Evolutionary conservation across 2,113 vertebrate genomes (phyloP).

Genomic region (Ptyas mucosa): DNA sequence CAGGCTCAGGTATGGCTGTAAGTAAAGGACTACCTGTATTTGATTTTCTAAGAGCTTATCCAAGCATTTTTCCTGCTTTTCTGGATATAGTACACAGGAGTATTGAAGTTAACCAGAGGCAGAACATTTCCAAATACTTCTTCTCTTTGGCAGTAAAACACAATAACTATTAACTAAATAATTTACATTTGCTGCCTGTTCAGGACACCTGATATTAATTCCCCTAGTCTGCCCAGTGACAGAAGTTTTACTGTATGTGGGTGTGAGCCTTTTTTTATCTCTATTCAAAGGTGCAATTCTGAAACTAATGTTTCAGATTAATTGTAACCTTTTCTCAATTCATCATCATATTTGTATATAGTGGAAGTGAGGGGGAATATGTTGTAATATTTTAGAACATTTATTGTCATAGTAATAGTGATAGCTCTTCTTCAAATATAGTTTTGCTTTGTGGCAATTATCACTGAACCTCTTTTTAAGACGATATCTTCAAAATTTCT

Average conservation of each 20-base stretch:
- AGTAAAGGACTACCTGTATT: not conserved
- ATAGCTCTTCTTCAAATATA: not conserved
- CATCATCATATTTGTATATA: not conserved
- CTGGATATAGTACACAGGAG: not conserved
- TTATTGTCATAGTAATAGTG: not conserved
- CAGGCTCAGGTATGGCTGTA: not conserved
- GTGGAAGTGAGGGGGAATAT: not conserved
- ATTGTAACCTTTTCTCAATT: not conserved
- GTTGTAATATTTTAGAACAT: not conserved
- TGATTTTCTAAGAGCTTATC: not conserved
- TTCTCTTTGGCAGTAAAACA: not conserved
- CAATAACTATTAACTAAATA: not conserved
- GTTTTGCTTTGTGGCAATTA: not conserved
- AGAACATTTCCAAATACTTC: not conserved
- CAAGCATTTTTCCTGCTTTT: not conserved
- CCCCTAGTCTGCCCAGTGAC: not conserved
- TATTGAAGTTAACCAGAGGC: not conserved
- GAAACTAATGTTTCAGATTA: not conserved
- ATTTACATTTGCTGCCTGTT: not conserved
- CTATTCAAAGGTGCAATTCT: not conserved
- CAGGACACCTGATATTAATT: not conserved
- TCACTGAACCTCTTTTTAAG: not conserved
- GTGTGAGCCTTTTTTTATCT: not conserved
- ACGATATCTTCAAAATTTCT: not conserved
- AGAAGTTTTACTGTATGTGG: not conserved